Evolutionary conservation across 2,888 invertebrate genomes (phyloP).

Genomic region (Cataglyphis cursor): DNA sequence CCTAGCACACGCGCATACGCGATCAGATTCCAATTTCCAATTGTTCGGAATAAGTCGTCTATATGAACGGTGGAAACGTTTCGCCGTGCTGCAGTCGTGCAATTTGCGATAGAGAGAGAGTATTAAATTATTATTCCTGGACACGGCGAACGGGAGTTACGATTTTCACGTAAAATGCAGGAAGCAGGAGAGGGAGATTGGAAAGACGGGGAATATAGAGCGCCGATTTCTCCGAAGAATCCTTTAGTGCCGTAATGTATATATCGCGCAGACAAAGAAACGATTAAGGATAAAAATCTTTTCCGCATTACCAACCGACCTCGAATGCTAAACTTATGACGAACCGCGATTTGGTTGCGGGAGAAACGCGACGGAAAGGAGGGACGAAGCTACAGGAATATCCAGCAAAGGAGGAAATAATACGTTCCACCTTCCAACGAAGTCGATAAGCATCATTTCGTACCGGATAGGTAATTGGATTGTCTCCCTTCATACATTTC

Average conservation of each 20-base stretch:
- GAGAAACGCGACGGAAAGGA: background rate
- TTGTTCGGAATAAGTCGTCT: slow-evolving; percentile 51
- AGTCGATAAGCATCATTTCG: slow-evolving; percentile 75
- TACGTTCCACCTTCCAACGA: slow-evolving; percentile 63
- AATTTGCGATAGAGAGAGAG: slow-evolving; percentile 40
- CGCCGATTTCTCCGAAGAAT: background rate
- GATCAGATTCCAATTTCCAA: slow-evolving; percentile 60
- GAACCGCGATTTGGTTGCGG: slow-evolving; percentile 16
- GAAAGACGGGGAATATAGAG: background rate
- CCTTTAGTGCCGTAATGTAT: slow-evolving; percentile 53
- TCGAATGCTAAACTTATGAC: slow-evolving; percentile 60
- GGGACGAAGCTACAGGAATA: slow-evolving; percentile 8
- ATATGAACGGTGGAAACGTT: slow-evolving; percentile 25
- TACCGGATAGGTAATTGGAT: slow-evolving; percentile 73
- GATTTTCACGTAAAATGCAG: slow-evolving; percentile 14
- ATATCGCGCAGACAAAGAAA: slow-evolving; percentile 51
- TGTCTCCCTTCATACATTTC: slow-evolving; percentile 73
- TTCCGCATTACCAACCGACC: slow-evolving; percentile 52
- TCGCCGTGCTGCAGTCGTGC: slow-evolving; percentile 18
- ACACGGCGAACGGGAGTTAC: background rate
- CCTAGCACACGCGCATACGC: slow-evolving; percentile 18
- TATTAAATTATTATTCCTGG: slow-evolving; percentile 58
- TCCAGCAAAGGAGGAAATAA: slow-evolving; percentile 66
- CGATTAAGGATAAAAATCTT: slow-evolving; percentile 64
- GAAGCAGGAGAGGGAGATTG: background rate